phyloP scores from a whole-genome alignment of 2,797 vertebrate genomes.

The Melopsittacus undulatus region DNA sequence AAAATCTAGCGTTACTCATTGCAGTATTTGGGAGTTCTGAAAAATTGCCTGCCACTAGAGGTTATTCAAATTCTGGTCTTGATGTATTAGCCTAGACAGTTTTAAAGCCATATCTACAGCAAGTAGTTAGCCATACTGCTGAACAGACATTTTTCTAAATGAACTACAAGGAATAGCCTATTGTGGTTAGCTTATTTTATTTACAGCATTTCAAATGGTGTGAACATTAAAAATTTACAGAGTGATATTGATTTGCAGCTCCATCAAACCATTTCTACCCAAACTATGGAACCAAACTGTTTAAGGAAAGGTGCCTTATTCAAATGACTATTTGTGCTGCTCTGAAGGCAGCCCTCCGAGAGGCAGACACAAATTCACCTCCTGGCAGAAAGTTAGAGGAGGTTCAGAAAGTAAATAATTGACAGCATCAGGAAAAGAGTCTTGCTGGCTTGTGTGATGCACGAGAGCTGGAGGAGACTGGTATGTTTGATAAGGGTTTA shows the following conservation, averaged over 20 bases:
- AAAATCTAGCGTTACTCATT: background rate
- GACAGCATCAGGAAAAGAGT: background rate
- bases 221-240: constrained; percentile 71
- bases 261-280: constrained; percentile 45
- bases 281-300: background rate
- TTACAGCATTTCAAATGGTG: constrained; percentile 69
- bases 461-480: background rate
- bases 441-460: background rate
- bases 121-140: constrained; percentile 79
- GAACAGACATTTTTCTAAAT: constrained; percentile 79
- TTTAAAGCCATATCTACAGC: constrained; percentile 79
- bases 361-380: constrained; percentile 27
- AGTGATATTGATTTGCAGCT: constrained; percentile 51
- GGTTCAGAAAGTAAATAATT: constrained; percentile 44
- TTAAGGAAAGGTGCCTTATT: constrained; percentile 32
- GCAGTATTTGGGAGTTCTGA: constrained; percentile 73
- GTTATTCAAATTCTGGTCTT: constrained; percentile 80
- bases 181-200: constrained; percentile 66
- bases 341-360: background rate
- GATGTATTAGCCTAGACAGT: constrained; percentile 82
- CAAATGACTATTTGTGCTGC: background rate
- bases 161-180: constrained; percentile 73
- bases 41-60: constrained; percentile 79
- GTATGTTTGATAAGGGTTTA: background rate
- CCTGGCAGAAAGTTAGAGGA: constrained; percentile 18